phyloP scores from a whole-genome alignment of 1,140 invertebrate genomes.

The Hylaeus volcanicus region DNA sequence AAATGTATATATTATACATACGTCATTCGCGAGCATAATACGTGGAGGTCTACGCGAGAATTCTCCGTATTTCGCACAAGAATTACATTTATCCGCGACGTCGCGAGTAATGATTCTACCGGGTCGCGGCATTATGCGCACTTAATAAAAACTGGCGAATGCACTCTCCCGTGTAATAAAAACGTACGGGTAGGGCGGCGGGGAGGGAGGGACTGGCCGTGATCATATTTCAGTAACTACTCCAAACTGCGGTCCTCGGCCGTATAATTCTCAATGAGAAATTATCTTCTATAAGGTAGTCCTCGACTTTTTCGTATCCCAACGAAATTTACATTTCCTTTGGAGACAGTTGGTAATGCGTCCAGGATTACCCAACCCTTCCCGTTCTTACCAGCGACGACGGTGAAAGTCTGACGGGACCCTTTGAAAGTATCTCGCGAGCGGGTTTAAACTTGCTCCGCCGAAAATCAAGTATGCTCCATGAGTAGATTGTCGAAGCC shows the following conservation, averaged over 20 bases:
- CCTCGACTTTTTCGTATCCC: too few relatives aligned
- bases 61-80: too few relatives aligned
- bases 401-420: not conserved
- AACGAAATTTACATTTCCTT: too few relatives aligned
- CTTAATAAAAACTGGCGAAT: not conserved
- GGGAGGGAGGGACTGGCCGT: not conserved
- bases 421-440: not conserved
- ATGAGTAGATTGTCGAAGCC: not conserved
- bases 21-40: too few relatives aligned
- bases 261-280: too few relatives aligned
- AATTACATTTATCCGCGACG: not conserved
- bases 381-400: too few relatives aligned
- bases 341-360: too few relatives aligned
- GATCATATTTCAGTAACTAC: not conserved
- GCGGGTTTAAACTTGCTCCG: not conserved
- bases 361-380: too few relatives aligned
- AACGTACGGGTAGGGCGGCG: not conserved
- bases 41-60: too few relatives aligned
- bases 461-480: not conserved
- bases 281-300: too few relatives aligned
- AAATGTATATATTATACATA: too few relatives aligned
- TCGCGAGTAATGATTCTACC: not conserved
- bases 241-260: too few relatives aligned
- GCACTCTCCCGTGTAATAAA: not conserved
- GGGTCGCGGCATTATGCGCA: not conserved